Evolutionary conservation across 2,888 invertebrate genomes (phyloP), one percentile per base, ranked within the genome.

Genomic region (Tricholauxania praeusta): DNA sequence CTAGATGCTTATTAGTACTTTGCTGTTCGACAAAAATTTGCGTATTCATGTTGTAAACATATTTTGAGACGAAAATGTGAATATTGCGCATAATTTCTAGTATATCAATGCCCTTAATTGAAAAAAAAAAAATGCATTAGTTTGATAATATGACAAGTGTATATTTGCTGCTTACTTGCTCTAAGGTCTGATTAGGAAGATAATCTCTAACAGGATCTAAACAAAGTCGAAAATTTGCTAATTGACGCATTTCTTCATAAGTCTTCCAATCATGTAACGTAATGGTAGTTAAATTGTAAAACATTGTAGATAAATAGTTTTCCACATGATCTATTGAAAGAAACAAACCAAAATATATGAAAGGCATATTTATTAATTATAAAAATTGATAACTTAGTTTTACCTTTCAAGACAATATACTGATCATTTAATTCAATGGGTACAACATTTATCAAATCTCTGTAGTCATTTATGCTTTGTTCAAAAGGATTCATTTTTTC

Each of bases 191-290:
- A 80, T 96, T 96, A 0, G 99, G 99, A 65, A 99, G 89, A 87
- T 96, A 94, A 83, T 98, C 96, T 83, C 97, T 95, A n/a, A 96
- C 92, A 0, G 96, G 93, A 19, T 90, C 89, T 49, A 98, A 88
- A 74, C 92, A 91, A 80, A 96, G 93, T 85, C 97, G 96, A 79
- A 95, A 92, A 82, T 90, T 90, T 0, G 98, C 99, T 86, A 99
- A 90, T 84, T 94, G 93, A 74, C 97, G 91, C 99, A 99, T 99
- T 88, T 97, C 96, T 19, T 96, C 94, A 85, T 99, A 99, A 0
- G 97, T 97, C 86, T 94, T 95, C 97, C 98, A 99, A 87, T 99
- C 98, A 79, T 99, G 97, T 62, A 98, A 89, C 10, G 98, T 97
- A 48, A 99, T 97, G 1, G 98, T 97, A 1, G 98, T 98, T 80